These are phyloP conservation scores for Glaucopsyche alexis DNA, from an alignment of 2,888 invertebrate genomes.

Conservation along the genomic window DNA sequence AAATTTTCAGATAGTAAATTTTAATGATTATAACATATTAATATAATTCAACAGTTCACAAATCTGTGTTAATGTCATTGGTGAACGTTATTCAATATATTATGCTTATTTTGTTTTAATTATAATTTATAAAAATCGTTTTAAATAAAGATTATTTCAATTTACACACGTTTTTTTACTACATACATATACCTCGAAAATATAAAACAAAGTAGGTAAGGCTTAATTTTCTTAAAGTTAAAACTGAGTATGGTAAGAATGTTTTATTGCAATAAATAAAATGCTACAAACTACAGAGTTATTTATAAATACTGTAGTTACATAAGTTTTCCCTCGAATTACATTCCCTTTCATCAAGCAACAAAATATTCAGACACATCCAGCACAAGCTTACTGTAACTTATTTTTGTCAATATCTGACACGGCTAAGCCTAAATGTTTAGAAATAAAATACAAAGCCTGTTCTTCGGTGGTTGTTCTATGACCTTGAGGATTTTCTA, in stretches of 20 bases:
- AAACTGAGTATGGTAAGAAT: slow-evolving; percentile 9
- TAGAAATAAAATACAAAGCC: slow-evolving; percentile 54
- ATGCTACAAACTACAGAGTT: slow-evolving; percentile 34
- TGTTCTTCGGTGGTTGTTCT: slow-evolving; percentile 52
- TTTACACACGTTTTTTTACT: slow-evolving; percentile 20
- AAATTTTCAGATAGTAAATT: slow-evolving; percentile 15
- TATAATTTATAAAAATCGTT: slow-evolving; percentile 65
- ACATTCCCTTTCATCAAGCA: slow-evolving; percentile 26
- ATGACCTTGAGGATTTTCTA: slow-evolving; percentile 84
- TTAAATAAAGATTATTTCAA: slow-evolving; percentile 59
- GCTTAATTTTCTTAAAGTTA: no score
- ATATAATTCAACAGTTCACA: slow-evolving; percentile 45
- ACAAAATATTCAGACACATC: slow-evolving; percentile 13
- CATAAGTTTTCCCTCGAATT: not conserved
- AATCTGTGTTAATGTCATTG: slow-evolving; percentile 52
- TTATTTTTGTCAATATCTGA: slow-evolving; percentile 31
- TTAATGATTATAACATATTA: slow-evolving; percentile 16
- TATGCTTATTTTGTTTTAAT: slow-evolving; percentile 69
- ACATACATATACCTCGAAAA: no score
- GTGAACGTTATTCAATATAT: slow-evolving; percentile 57
- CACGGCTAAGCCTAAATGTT: slow-evolving; percentile 51
- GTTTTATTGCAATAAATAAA: slow-evolving; percentile 38
- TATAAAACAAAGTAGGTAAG: no score
- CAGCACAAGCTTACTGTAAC: not conserved
- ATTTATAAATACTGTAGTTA: slow-evolving; percentile 36